phyloP scores from a whole-genome alignment of 2,888 invertebrate genomes.

The Diadegma fenestrale region DNA sequence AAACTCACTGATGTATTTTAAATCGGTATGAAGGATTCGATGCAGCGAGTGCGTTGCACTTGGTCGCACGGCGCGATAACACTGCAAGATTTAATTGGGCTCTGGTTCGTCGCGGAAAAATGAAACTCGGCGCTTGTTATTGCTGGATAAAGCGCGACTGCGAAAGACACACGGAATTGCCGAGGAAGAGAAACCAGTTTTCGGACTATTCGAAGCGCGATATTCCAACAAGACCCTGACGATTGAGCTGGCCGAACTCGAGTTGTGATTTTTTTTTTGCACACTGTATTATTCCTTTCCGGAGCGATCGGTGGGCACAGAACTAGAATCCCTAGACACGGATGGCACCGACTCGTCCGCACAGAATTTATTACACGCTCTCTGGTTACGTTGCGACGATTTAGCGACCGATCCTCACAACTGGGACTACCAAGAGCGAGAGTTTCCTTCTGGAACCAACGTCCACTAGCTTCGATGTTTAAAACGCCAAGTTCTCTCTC shows the following conservation, averaged over 20 bases:
- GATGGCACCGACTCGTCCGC: neutral
- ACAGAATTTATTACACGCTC: constrained; percentile 4
- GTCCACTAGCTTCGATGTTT: constrained; percentile 26
- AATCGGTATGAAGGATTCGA: constrained; percentile 12
- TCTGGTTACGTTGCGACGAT: neutral
- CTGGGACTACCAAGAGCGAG: constrained; percentile 45
- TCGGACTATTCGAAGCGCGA: constrained; percentile 16
- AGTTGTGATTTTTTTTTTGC: neutral
- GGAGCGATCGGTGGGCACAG: neutral
- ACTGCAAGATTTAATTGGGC: constrained; percentile 35
- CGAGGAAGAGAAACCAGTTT: constrained; percentile 47
- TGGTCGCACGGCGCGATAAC: constrained; percentile 47
- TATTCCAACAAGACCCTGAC: constrained; percentile 20
- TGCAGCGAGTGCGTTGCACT: constrained; percentile 25
- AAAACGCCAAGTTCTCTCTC: constrained; percentile 49
- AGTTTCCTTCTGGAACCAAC: constrained; percentile 43
- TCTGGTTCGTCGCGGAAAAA: neutral
- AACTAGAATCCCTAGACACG: neutral
- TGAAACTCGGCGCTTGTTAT: constrained; percentile 19
- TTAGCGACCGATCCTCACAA: constrained; percentile 23
- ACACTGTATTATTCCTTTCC: neutral
- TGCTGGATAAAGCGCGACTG: constrained; percentile 13
- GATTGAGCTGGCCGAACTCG: neutral
- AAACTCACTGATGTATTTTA: constrained; percentile 33
- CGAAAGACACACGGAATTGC: constrained; percentile 25